A percentile compares a stretch with the other conserved stretches of the same genome.
Evolutionary conservation across 2,797 vertebrate species (phyloP).

Genomic region (Ctenosaura bakeri): DNA sequence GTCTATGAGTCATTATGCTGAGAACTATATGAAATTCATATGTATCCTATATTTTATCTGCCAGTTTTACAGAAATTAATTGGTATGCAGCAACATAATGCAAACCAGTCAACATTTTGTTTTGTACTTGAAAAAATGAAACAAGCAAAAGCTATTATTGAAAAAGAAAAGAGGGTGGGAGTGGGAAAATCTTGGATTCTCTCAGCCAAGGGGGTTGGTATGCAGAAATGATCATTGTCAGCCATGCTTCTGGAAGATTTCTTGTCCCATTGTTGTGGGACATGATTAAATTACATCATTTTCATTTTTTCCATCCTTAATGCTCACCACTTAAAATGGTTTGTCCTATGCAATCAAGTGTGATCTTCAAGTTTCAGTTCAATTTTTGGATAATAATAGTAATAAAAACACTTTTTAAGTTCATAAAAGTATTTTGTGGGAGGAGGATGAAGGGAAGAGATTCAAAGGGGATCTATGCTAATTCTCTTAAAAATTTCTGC

Average conservation of each 20-base stretch:
- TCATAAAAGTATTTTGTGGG: constrained; percentile 69
- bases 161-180: constrained; percentile 12
- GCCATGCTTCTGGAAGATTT: constrained; percentile 69
- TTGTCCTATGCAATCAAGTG: constrained; percentile 79
- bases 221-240: constrained; percentile 71
- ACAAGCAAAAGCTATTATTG: constrained; percentile 61
- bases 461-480: constrained; percentile 60
- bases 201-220: constrained; percentile 69
- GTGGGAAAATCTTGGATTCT: constrained; percentile 65
- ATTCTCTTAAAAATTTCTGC: constrained; percentile 73
- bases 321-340: constrained; percentile 78
- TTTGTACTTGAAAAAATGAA: constrained; percentile 66
- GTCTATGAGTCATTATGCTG: constrained; percentile 7
- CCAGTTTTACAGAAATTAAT: constrained; percentile 62
- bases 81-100: constrained; percentile 62
- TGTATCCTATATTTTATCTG: constrained; percentile 61
- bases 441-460: constrained; percentile 75
- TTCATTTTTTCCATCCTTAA: constrained; percentile 79
- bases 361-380: constrained; percentile 76
- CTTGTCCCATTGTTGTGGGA: constrained; percentile 72
- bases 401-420: constrained; percentile 59
- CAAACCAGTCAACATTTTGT: constrained; percentile 68
- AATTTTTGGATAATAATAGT: constrained; percentile 66
- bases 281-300: constrained; percentile 80
- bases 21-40: constrained; percentile 33